phyloP scores from a whole-genome alignment of 2,797 vertebrate genomes.

The Catharus ustulatus region DNA sequence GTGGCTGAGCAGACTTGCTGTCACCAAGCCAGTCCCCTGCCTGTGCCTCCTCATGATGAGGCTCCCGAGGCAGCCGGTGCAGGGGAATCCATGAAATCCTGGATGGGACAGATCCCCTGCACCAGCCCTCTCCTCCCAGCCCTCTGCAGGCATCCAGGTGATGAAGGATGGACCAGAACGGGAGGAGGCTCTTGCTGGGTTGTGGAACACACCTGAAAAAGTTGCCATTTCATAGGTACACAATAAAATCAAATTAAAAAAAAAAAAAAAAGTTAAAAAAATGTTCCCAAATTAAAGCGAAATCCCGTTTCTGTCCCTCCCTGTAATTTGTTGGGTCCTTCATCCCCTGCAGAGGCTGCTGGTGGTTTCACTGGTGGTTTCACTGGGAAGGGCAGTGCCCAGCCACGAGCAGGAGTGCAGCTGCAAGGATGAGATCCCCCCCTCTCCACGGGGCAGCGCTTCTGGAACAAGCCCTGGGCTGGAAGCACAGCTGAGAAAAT shows the following conservation, averaged over 20 bases:
- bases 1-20: slow-evolving; percentile 54
- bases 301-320: not conserved
- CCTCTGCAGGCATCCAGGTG: not conserved
- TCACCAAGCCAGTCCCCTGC: slow-evolving; percentile 60
- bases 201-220: not conserved
- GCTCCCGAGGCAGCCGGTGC: not conserved
- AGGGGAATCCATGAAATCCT: not conserved
- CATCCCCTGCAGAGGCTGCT: not conserved
- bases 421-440: not conserved
- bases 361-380: not conserved
- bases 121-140: not conserved
- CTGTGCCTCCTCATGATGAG: slow-evolving; percentile 10
- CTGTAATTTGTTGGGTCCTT: not conserved
- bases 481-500: not conserved
- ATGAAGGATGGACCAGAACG: accelerated
- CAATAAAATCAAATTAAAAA: not conserved
- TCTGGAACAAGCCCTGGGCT: accelerated
- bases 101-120: not conserved
- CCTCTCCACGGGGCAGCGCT: accelerated
- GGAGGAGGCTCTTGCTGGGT: not conserved
- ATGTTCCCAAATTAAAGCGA: not conserved
- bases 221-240: not conserved
- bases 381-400: not conserved
- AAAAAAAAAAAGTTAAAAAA: not conserved
- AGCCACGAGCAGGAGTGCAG: accelerated